Evolutionary conservation across 2,113 vertebrate species (phyloP).

Genomic region (Setophaga coronata): DNA sequence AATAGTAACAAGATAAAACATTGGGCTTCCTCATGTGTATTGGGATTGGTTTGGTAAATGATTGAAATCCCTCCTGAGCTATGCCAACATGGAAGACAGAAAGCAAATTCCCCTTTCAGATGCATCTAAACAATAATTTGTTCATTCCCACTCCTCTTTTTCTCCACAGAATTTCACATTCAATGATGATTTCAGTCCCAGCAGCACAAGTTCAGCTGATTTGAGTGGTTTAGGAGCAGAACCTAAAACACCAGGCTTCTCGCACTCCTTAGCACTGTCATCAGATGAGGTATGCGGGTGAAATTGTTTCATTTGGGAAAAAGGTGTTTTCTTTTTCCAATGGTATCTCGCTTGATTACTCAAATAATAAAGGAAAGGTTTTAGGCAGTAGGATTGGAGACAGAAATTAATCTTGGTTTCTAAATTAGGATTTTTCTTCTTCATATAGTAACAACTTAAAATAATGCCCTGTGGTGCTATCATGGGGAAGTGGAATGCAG

Average conservation of each 20-base stretch:
- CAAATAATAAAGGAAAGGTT: neutral
- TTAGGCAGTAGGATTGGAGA: neutral
- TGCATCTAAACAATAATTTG: neutral
- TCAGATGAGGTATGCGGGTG: conserved; percentile 89
- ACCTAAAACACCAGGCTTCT: conserved; percentile 79
- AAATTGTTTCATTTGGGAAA: neutral
- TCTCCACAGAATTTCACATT: conserved; percentile 81
- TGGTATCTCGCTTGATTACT: neutral
- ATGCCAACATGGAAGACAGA: neutral
- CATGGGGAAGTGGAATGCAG: fast-evolving
- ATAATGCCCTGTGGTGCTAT: neutral
- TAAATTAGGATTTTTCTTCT: neutral
- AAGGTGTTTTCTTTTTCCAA: neutral
- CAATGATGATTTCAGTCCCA: conserved; percentile 88
- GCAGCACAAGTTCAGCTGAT: conserved; percentile 92
- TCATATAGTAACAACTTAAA: neutral
- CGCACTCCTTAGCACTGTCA: conserved; percentile 80
- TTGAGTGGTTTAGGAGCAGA: conserved; percentile 85
- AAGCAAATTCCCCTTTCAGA: neutral
- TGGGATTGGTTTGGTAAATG: neutral
- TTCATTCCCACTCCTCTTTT: conserved; percentile 20
- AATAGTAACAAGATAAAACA: neutral
- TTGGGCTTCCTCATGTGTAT: neutral
- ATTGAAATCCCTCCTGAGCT: neutral
- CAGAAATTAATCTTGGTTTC: neutral